Percentiles rank a stretch among this genome's conserved stretches.
Evolutionary conservation across 2,797 vertebrate species (phyloP).

Genomic region (Cheirogaleus major): DNA sequence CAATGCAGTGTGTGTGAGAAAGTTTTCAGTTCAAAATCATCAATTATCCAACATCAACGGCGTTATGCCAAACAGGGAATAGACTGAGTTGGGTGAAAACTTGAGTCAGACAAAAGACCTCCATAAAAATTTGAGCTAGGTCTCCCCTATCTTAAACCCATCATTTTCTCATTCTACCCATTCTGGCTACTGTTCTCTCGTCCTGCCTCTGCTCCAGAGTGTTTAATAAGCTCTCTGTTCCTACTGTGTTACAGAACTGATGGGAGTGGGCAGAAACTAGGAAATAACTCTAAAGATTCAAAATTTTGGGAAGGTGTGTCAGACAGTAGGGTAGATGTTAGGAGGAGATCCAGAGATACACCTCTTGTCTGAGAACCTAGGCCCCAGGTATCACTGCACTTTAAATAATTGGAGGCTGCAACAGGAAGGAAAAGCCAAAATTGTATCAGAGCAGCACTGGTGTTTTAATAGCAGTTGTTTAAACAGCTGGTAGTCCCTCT

Average conservation of each 20-base stretch:
- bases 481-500: not conserved
- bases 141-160: not conserved
- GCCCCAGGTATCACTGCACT: conserved; percentile 23
- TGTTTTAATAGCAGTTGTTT: not conserved
- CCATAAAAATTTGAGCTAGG: not conserved
- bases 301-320: not conserved
- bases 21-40: conserved; percentile 79
- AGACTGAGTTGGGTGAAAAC: conserved; percentile 54
- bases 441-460: not conserved
- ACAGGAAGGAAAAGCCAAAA: not conserved
- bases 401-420: conserved; percentile 47
- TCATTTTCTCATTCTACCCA: not conserved
- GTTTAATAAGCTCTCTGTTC: not conserved
- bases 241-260: not conserved
- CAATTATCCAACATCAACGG: conserved; percentile 77
- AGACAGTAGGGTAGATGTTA: not conserved
- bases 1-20: conserved; percentile 78
- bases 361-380: not conserved
- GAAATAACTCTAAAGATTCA: not conserved
- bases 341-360: not conserved
- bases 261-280: not conserved
- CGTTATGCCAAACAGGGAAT: conserved; percentile 78
- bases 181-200: not conserved
- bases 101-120: not conserved
- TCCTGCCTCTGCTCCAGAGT: not conserved